These are phyloP conservation scores for Yoshiicerus persimilis DNA, from an alignment of 1,140 invertebrate species.

Conservation along the genomic window DNA sequence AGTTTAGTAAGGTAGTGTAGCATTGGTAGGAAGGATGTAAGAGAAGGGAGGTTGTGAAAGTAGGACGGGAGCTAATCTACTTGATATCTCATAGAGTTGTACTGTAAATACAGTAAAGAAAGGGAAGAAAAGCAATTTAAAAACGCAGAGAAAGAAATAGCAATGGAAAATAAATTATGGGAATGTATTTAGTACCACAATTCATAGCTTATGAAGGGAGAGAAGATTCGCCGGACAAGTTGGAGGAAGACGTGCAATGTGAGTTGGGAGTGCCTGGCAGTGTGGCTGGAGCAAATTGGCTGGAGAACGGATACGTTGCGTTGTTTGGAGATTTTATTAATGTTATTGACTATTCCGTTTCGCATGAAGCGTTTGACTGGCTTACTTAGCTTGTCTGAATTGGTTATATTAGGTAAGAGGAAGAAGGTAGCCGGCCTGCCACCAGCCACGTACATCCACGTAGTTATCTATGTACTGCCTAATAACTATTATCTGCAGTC, in stretches of 20 bases:
- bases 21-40: not conserved
- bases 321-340: not conserved
- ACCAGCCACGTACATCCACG: not conserved
- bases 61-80: not conserved
- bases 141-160: not conserved
- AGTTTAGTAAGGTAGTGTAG: not conserved
- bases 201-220: not conserved
- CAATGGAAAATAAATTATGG: not conserved
- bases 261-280: not conserved
- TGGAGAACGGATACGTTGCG: not conserved
- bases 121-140: not conserved
- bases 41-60: not conserved
- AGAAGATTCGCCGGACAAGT: not conserved
- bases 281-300: not conserved
- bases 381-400: not conserved
- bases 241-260: not conserved
- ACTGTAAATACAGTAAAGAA: not conserved
- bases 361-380: not conserved
- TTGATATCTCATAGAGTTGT: not conserved
- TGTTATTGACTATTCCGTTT: not conserved
- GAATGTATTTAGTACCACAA: not conserved
- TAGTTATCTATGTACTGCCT: not conserved
- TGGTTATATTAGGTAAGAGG: not conserved
- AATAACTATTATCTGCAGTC: not conserved
- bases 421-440: not conserved